A percentile compares a stretch with the other conserved stretches of the same genome.
These are phyloP conservation scores for Ruditapes philippinarum DNA, from an alignment of 1,140 invertebrate species.

Conservation along the genomic window DNA sequence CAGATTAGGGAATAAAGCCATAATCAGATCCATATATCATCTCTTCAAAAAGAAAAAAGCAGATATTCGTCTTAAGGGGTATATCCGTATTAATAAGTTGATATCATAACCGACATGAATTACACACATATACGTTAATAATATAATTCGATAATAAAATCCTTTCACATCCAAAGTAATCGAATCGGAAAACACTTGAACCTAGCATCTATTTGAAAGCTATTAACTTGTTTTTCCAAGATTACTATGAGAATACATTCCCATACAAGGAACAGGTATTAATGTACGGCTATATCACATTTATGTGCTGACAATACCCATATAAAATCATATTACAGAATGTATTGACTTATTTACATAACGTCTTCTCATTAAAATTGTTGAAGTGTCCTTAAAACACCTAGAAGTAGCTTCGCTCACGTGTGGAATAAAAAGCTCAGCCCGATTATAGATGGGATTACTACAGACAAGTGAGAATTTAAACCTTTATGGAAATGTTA, in stretches of 20 bases:
- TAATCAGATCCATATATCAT: not conserved
- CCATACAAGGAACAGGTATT: not conserved
- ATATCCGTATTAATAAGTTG: not conserved
- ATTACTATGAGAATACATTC: not conserved
- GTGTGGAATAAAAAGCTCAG: not conserved
- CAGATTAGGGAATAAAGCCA: not conserved
- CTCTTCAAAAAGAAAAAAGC: not conserved
- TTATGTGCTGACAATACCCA: slow-evolving; percentile 21
- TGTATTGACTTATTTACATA: slow-evolving; percentile 61
- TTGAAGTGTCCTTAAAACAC: slow-evolving; percentile 35
- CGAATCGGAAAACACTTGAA: slow-evolving; percentile 3
- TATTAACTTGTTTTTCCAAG: slow-evolving; percentile 50
- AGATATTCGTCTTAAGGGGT: slow-evolving; percentile 17
- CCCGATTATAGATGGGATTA: not conserved
- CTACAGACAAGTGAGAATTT: not conserved
- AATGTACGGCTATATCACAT: not conserved
- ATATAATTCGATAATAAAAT: slow-evolving; percentile 27
- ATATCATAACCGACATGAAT: not conserved
- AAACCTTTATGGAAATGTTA: not conserved
- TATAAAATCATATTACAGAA: slow-evolving; percentile 40
- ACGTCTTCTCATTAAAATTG: slow-evolving; percentile 32
- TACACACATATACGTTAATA: not conserved
- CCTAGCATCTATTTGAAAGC: slow-evolving; percentile 33
- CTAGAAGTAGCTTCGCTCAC: not conserved
- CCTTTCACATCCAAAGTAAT: slow-evolving; percentile 23